These are phyloP conservation scores for Drosophila mimetica DNA, from an alignment of 2,888 invertebrate genomes.

Conservation along the genomic window DNA sequence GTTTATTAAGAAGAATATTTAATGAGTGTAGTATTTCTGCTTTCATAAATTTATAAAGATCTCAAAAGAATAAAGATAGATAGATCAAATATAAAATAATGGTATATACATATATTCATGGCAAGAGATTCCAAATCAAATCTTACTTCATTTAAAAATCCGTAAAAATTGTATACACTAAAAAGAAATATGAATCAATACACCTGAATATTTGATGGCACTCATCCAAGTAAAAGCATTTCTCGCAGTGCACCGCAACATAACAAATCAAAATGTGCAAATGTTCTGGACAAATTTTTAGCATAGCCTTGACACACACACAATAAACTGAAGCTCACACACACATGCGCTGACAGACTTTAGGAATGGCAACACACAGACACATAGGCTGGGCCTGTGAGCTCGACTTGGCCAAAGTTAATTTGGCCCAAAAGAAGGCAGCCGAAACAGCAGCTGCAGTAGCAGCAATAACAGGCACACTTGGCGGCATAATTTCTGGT, in stretches of 20 bases:
- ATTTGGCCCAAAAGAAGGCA: slow-evolving; percentile 36
- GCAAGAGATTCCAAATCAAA: no score
- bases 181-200: no score
- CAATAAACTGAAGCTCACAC: slow-evolving; percentile 29
- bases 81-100: no score
- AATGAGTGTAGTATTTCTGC: no score
- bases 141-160: no score
- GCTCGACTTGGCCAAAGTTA: slow-evolving; percentile 39
- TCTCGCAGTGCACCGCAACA: slow-evolving; percentile 47
- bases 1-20: no score
- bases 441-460: slow-evolving; percentile 14
- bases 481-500: slow-evolving; percentile 73
- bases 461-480: slow-evolving; percentile 34
- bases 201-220: slow-evolving; percentile 6
- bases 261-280: slow-evolving; percentile 78
- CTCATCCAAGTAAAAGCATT: slow-evolving; percentile 10
- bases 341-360: slow-evolving; percentile 2
- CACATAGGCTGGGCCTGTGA: slow-evolving; percentile 18
- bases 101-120: no score
- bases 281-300: slow-evolving; percentile 69
- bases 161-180: no score
- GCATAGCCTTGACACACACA: slow-evolving; percentile 71
- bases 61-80: no score
- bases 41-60: no score
- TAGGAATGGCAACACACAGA: neutral